Base-by-base conservation (phyloP, 2,888 invertebrate species). In the Drosophila leonis region DNA sequence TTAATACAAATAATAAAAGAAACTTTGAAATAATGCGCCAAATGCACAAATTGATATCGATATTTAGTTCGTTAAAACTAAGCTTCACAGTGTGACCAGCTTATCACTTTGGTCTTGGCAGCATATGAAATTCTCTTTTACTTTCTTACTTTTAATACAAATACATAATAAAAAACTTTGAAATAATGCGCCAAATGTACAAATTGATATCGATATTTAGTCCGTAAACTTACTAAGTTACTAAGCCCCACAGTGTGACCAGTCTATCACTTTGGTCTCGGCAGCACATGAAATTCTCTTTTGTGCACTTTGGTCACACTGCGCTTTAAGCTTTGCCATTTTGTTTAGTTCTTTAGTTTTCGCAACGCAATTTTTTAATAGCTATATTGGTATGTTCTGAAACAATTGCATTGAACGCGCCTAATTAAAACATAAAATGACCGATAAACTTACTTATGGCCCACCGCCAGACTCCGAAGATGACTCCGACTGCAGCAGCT, bases 401-500 rank as follows among this genome's bases (percentile, higher is more conserved):
- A 29, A 27, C 1, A 24, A 13, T 55, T 66, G 31, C 31, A 52
- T 61, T 49, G n/a, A 18, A 48, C 42, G 52, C 9, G 12, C 8
- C 15, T 12, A n/a, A 59, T 10, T 31, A 1, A 42, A 35, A 15
- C 8, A 46, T n/a, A 75, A 24, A 67, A 90, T 80, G 77, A 31
- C 54, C 18, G 49, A 33, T 10, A 41, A 51, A 10, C 27, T 20
- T 37, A 10, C 13, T 2, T 92, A 90, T 54, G 72, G 92, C 0
- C 85, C 88, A 31, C 93, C 92, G 31, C 82, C 82, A 18, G 83
- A 88, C 31, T 83, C 89, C 0, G 92, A n/a, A n/a, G n/a, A 92
- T 65, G 92, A 92, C 67, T 92, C 93, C 0, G 92, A 92, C 24
- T 91, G 86, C 52, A 78, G 81, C 35, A 79, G 83, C 71, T 93